phyloP scores from a whole-genome alignment of 1,140 invertebrate genomes.

The Galleria mellonella region DNA sequence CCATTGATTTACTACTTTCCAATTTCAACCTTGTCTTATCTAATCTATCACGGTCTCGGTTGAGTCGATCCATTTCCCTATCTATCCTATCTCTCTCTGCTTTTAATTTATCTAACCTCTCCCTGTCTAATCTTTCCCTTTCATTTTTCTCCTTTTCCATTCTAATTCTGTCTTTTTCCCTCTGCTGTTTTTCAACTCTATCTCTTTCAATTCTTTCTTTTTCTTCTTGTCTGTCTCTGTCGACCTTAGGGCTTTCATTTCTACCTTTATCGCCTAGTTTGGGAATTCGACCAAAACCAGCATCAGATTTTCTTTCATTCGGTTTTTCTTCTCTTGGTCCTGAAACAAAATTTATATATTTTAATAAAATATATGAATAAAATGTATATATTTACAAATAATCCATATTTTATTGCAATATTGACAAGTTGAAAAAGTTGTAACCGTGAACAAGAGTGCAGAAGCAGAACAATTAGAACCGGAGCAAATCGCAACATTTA shows the following conservation, averaged over 20 bases:
- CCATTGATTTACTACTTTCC: slow-evolving; percentile 31
- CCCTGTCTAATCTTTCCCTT: slow-evolving; percentile 39
- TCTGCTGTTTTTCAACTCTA: slow-evolving; percentile 7
- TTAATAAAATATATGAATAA: slow-evolving; percentile 4
- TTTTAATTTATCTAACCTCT: slow-evolving; percentile 52
- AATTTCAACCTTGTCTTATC: slow-evolving; percentile 54
- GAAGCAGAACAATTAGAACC: too few species aligned
- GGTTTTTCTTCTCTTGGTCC: slow-evolving; percentile 37
- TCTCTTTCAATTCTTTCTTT: slow-evolving; percentile 34
- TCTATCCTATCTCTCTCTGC: slow-evolving; percentile 59
- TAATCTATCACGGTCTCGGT: slow-evolving; percentile 50
- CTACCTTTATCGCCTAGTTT: slow-evolving; percentile 65
- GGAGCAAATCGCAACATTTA: too few species aligned
- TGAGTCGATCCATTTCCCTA: slow-evolving; percentile 51
- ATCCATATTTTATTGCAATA: too few species aligned
- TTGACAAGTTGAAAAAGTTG: too few species aligned
- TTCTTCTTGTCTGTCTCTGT: slow-evolving; percentile 36
- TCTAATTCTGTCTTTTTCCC: slow-evolving; percentile 31
- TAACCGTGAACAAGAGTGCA: too few species aligned
- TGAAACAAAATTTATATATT: slow-evolving; percentile 16
- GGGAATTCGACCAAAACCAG: slow-evolving; percentile 61
- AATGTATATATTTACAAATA: slow-evolving; percentile 3
- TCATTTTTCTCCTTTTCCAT: slow-evolving; percentile 22
- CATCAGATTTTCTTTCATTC: slow-evolving; percentile 40
- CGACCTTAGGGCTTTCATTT: slow-evolving; percentile 29